A percentile compares a stretch with the other conserved stretches of the same genome.
These are phyloP conservation scores for Calypte anna DNA, from an alignment of 2,113 vertebrate species.

Conservation along the genomic window DNA sequence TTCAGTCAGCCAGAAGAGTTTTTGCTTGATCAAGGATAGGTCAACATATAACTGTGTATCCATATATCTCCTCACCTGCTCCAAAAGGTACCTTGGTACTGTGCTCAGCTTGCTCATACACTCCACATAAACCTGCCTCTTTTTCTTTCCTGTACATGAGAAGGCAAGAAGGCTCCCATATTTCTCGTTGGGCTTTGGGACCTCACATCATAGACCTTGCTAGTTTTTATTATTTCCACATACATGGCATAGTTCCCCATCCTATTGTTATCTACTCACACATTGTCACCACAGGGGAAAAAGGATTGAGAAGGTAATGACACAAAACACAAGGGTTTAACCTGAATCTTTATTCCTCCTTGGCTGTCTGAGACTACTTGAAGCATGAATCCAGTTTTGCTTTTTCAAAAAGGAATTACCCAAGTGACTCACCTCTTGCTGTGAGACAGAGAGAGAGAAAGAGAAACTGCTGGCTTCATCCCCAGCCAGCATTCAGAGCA, in stretches of 20 bases:
- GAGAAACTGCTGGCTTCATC: not conserved
- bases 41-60: not conserved
- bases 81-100: not conserved
- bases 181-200: not conserved
- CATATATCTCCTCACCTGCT: not conserved
- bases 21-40: not conserved
- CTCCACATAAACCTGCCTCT: not conserved
- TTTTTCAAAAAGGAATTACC: conserved; percentile 3
- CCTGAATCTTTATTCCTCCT: not conserved
- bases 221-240: not conserved
- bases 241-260: not conserved
- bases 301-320: not conserved
- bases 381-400: not conserved
- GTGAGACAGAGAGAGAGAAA: no score
- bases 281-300: not conserved
- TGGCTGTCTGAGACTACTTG: not conserved
- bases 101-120: not conserved
- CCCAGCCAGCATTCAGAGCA: not conserved
- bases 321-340: not conserved
- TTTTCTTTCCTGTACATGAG: not conserved
- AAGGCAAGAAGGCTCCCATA: not conserved
- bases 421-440: not conserved
- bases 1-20: not conserved
- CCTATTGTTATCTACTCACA: not conserved
- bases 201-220: not conserved